These are phyloP conservation scores for Sander vitreus DNA, from an alignment of 2,113 vertebrate species.

Conservation along the genomic window DNA sequence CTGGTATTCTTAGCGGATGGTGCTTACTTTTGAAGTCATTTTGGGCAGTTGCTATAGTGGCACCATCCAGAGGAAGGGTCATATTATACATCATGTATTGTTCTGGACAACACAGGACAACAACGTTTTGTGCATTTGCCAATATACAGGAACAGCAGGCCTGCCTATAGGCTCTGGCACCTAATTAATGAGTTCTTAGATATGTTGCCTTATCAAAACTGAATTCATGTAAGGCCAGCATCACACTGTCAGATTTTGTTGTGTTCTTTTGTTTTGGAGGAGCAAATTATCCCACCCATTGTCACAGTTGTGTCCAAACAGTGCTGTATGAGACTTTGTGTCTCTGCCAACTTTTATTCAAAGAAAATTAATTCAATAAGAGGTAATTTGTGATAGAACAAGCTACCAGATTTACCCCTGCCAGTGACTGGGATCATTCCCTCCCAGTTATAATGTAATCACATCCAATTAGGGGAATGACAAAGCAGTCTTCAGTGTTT, in stretches of 20 bases:
- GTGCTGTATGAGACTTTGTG: constrained; percentile 1
- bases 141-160: not conserved
- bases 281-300: constrained; percentile 31
- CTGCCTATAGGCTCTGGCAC: not conserved
- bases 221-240: constrained; percentile 9
- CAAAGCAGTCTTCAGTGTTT: constrained; percentile 62
- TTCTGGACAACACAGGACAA: not conserved
- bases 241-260: not conserved
- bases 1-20: not conserved
- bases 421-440: constrained; percentile 55
- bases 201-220: not conserved
- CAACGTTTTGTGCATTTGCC: not conserved
- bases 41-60: not conserved
- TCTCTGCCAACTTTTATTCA: constrained; percentile 56
- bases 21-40: not conserved
- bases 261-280: not conserved
- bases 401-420: constrained; percentile 52
- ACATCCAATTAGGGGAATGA: constrained; percentile 72
- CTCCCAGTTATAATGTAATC: constrained; percentile 70
- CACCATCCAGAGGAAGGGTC: not conserved
- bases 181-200: constrained; percentile 5
- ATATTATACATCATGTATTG: not conserved
- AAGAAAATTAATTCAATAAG: constrained; percentile 71
- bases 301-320: constrained; percentile 47
- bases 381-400: constrained; percentile 64